A percentile compares a stretch with the other conserved stretches of the same genome.
Evolutionary conservation across 2,113 vertebrate species (phyloP).

Genomic region (Eclectus roratus): DNA sequence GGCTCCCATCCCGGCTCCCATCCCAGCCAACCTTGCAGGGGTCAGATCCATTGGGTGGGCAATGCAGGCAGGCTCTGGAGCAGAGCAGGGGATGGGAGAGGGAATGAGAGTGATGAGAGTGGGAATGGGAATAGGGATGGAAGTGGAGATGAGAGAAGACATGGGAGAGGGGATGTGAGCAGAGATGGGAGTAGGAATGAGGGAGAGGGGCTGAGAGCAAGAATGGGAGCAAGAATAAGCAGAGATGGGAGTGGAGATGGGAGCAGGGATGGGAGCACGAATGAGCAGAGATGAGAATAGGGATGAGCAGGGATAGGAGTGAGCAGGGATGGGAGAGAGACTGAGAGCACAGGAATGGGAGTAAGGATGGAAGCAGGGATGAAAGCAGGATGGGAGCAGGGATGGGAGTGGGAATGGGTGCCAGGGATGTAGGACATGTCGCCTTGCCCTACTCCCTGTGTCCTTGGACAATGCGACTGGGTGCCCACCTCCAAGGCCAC

Average conservation of each 20-base stretch:
- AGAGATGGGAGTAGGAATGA: too few relatives aligned
- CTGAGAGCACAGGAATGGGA: background rate
- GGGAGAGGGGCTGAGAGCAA: background rate
- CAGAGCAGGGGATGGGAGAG: background rate
- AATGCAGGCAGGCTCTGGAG: background rate
- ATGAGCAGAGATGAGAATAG: accelerated
- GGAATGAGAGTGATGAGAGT: background rate
- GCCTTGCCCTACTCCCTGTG: background rate
- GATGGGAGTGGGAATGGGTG: background rate
- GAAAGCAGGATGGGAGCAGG: background rate
- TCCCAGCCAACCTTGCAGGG: background rate
- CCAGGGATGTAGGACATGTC: background rate
- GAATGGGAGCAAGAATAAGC: too few relatives aligned
- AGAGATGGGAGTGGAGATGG: background rate
- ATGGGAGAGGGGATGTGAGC: background rate
- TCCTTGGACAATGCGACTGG: accelerated
- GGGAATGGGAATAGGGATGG: accelerated
- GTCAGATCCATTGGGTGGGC: background rate
- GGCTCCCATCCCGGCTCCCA: background rate
- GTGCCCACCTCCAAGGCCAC: background rate
- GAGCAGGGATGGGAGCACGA: accelerated
- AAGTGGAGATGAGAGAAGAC: accelerated
- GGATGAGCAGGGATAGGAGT: background rate
- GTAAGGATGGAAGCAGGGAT: background rate
- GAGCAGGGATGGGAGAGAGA: background rate